Evolutionary conservation across 1,140 invertebrate genomes (phyloP).

Genomic region (Ptiloglossa arizonensis): DNA sequence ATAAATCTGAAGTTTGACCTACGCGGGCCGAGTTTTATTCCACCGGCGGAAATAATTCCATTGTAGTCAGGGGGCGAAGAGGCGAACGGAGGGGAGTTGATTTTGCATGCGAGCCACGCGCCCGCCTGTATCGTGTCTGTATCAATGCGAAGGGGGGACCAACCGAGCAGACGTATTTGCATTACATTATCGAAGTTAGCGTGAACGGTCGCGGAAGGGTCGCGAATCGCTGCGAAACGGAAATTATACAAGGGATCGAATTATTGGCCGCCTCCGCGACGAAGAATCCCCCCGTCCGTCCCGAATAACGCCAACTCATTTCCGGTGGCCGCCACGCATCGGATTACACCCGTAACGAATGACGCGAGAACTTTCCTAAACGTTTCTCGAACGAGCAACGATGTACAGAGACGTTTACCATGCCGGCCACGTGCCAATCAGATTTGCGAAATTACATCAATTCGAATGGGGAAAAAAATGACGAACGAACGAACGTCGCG

Average conservation of each 20-base stretch:
- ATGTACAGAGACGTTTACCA: background rate
- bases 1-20: constrained; percentile 18
- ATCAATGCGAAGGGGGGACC: constrained; percentile 3
- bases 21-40: constrained; percentile 15
- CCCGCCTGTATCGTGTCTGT: constrained; percentile 6
- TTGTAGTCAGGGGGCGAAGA: too few relatives aligned
- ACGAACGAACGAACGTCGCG: background rate
- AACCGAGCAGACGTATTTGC: constrained; percentile 18
- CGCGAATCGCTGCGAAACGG: constrained; percentile 61
- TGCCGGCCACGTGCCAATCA: background rate
- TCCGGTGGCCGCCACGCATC: constrained; percentile 53
- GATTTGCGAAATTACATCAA: constrained; percentile 23
- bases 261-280: constrained; percentile 58
- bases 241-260: constrained; percentile 74
- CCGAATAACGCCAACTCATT: constrained; percentile 73
- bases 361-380: constrained; percentile 46
- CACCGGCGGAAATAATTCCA: constrained; percentile 30
- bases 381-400: constrained; percentile 10
- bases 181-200: constrained; percentile 48
- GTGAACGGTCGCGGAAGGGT: constrained; percentile 43
- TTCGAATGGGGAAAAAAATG: background rate
- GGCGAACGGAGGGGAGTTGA: too few relatives aligned
- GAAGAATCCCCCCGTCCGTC: constrained; percentile 61
- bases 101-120: constrained; percentile 17
- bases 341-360: constrained; percentile 44